A percentile compares a stretch with the other conserved stretches of the same genome.
Evolutionary conservation across 1,140 invertebrate genomes (phyloP).

Genomic region (Brachionus paranguensis): DNA sequence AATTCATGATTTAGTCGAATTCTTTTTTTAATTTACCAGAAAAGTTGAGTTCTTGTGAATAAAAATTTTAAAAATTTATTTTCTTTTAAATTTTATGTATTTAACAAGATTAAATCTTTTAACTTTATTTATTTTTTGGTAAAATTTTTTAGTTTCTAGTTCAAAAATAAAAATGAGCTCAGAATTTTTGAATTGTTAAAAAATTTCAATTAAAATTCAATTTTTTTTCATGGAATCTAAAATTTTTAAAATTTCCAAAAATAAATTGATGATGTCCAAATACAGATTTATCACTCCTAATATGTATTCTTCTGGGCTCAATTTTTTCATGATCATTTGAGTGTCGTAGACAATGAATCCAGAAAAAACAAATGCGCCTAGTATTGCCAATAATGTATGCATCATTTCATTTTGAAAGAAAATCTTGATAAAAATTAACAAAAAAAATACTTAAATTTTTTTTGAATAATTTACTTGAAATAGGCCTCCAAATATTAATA

Average conservation of each 20-base stretch:
- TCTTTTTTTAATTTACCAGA: not conserved
- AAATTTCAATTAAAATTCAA: not conserved
- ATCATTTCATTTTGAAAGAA: constrained; percentile 65
- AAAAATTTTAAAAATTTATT: not conserved
- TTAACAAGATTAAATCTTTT: not conserved
- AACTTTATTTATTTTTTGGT: not conserved
- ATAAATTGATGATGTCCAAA: constrained; percentile 77
- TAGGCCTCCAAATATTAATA: constrained; percentile 67
- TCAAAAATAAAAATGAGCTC: not conserved
- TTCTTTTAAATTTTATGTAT: not conserved
- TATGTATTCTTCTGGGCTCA: constrained; percentile 72
- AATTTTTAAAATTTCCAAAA: constrained; percentile 69
- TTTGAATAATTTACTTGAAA: constrained; percentile 49
- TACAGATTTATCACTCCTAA: constrained; percentile 75
- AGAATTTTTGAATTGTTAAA: not conserved
- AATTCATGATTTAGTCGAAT: not conserved
- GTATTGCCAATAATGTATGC: constrained; percentile 65
- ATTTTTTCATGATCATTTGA: constrained; percentile 64
- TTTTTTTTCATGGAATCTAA: constrained; percentile 42
- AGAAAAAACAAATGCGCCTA: constrained; percentile 69
- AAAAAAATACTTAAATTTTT: not conserved
- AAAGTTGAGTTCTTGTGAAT: not conserved
- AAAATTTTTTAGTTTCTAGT: not conserved
- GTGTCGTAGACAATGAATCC: constrained; percentile 66
- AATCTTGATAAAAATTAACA: constrained; percentile 56